Percentiles rank a stretch among this genome's conserved stretches.
Evolutionary conservation across 30 jellyfish, hydroid and myxozoan genomes (phyloP).

Genomic region (Turritopsis dohrnii): DNA sequence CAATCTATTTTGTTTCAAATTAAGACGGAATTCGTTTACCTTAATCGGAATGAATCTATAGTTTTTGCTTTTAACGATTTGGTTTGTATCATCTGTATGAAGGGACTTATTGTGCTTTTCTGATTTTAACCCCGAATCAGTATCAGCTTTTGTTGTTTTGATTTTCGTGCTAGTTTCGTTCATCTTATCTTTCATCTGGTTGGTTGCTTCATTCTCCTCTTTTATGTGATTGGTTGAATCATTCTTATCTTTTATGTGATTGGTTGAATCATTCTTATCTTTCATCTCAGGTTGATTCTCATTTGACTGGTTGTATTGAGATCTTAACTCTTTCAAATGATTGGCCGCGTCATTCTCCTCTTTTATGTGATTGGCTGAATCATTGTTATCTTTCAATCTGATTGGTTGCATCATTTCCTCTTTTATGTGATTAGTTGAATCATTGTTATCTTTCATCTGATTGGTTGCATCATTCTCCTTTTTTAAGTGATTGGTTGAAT

Average conservation of each 20-base stretch:
- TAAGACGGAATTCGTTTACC: background rate
- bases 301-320: background rate
- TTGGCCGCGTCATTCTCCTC: background rate
- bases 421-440: too few relatives aligned
- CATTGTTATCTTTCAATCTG: background rate
- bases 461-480: too few relatives aligned
- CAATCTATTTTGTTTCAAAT: background rate
- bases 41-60: background rate
- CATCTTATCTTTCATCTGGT: too few relatives aligned
- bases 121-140: background rate
- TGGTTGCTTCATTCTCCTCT: too few relatives aligned
- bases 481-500: too few relatives aligned
- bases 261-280: too few relatives aligned
- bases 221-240: too few relatives aligned
- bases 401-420: too few relatives aligned
- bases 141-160: background rate
- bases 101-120: background rate
- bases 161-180: background rate
- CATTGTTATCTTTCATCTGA: too few relatives aligned
- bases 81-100: background rate
- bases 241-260: too few relatives aligned
- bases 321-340: background rate
- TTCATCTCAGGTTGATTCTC: too few relatives aligned
- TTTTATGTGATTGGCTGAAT: background rate
- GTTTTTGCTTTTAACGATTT: background rate